Base-by-base conservation (phyloP, 2,797 vertebrate genomes). In the Clarias fuscus region DNA sequence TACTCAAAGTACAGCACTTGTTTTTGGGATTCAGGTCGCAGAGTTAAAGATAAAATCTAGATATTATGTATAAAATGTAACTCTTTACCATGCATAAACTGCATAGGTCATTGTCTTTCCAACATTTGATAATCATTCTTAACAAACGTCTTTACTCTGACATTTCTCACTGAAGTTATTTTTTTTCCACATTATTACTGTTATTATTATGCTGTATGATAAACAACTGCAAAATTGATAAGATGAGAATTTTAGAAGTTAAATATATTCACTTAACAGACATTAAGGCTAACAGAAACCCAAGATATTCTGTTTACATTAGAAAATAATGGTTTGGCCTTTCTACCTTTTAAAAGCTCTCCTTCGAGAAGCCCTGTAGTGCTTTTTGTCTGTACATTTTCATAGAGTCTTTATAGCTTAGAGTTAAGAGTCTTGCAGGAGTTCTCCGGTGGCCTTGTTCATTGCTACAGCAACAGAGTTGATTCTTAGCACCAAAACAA, bases 401-500 rank as follows among this genome's bases (percentile, higher is more conserved):
- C 10, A 33, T 30, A 58, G 14, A 53, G 24, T 48, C 72, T 75
- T 75, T 75, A 24, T n/a, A 27, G 6, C 18, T 27, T 22, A 53
- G 72, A 56, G 24, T 76, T 75, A 56, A 56, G 72, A 53, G 14
- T 75, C 43, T 17, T 56, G 7, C 7, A 58, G 7, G 27, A 77
- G 17, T 58, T 37, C 58, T 61, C 27, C 37, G 18, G 18, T 76
- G 1, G 73, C n/a, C 15, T 76, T 56, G n/a, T 56, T 56, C 14
- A 58, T 77, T 77, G n/a, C 76, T 33, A 61, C 76, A 40, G 30
- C 58, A 78, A 61, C 58, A 37, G 76, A 22, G 58, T 14, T 61
- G 18, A 13, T 40, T 61, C 18, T 61, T 33, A 61, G 18, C 30
- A 24, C 58, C 30, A 30, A 22, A 77, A 58, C 5, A 37, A 37